Evolutionary conservation across 1,140 invertebrate species (phyloP).

Genomic region (Ooceraea biroi): DNA sequence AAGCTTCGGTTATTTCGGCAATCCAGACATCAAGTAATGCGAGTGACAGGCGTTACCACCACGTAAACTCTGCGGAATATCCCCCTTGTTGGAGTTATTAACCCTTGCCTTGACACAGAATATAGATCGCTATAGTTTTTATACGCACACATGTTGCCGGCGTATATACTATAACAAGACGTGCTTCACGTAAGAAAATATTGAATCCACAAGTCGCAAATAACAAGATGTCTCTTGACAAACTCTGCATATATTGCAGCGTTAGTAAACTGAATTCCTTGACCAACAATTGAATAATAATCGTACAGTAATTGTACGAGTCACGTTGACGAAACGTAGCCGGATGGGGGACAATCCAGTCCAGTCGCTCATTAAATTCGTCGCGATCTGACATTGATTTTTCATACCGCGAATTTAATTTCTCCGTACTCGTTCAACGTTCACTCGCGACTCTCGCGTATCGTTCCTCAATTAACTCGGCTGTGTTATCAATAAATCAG

Average conservation of each 20-base stretch:
- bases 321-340: neutral
- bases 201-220: neutral
- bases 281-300: neutral
- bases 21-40: neutral
- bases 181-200: neutral
- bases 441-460: neutral
- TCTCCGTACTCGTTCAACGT: neutral
- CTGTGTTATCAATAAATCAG: conserved; percentile 35
- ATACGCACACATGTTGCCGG: neutral
- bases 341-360: too few relatives aligned
- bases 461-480: neutral
- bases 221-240: neutral
- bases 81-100: neutral
- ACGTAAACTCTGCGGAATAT: neutral
- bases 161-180: neutral
- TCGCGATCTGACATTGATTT: too few relatives aligned
- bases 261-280: neutral
- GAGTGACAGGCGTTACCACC: neutral
- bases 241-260: neutral
- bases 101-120: neutral
- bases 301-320: neutral
- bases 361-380: neutral
- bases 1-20: neutral
- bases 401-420: neutral
- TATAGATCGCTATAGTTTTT: conserved; percentile 1